Base-by-base conservation (phyloP, 1,140 invertebrate genomes). In the Bombus waltoni region DNA sequence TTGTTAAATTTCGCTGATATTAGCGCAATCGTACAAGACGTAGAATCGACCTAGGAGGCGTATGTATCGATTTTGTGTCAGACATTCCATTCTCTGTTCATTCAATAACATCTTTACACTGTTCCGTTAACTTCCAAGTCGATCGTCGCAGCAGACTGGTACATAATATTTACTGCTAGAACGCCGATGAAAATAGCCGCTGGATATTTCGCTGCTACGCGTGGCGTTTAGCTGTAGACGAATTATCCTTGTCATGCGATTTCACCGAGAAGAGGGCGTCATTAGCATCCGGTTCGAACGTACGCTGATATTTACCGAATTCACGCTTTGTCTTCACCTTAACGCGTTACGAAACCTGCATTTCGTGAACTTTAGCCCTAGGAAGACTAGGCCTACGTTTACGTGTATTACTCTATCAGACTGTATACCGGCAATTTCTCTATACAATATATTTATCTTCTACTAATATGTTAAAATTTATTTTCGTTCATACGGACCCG, bases 231-330 rank as follows among this genome's bases (percentile, higher is more conserved):
- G 5, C 32, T 35, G 32, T 66, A 44, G 42, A 68, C 22, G 42
- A 71, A 80, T 80, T 71, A 80, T 80, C 2, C 42, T 35, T 32
- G 25, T 80, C 35, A 47, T 35, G 66, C n/a, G 44, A 57, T 25
- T 42, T 38, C 32, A 47, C 8, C 25, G 32, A 71, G 44, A 11
- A 80, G 57, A 80, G 5, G 25, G 32, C 22, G 22, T 42, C 42
- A 38, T 80, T 80, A 66, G 44, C 40, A 70, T 70, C 32, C 65
- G n/a, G 42, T 18, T 68, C 11, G 25, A 44, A 65, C 38, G 8
- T 3, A 32, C 32, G 22, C 28, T 28, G 44, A 47, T 53, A 42
- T 65, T 62, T 28, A 42, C 22, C 53, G 35, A 76, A n/a, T 35
- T 62, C 9, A 22, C 18, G 42, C 32, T 47, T 80, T 47, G 13